phyloP scores from a whole-genome alignment of 1,140 invertebrate genomes.

The Teleopsis dalmanni region DNA sequence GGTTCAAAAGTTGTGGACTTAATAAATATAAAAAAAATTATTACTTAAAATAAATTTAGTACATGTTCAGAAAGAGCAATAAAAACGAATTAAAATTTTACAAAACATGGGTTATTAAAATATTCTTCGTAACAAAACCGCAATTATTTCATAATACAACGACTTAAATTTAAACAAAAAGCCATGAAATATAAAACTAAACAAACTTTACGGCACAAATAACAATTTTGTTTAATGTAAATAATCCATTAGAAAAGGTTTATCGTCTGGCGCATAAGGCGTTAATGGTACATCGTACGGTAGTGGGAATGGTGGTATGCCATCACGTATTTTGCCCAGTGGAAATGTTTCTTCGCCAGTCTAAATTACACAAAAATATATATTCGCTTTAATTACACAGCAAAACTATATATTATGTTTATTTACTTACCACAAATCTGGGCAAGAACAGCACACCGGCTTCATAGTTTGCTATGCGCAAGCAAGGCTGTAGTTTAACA shows the following conservation, averaged over 20 bases:
- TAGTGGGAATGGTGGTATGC: conserved; percentile 54
- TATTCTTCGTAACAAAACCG: too few species aligned
- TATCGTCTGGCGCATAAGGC: conserved; percentile 56
- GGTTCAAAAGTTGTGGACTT: too few species aligned
- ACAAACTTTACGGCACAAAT: too few species aligned
- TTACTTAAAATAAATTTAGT: too few species aligned
- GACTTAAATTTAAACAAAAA: too few species aligned
- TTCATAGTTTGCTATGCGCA: conserved; percentile 83
- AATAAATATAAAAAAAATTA: too few species aligned
- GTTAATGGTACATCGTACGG: conserved; percentile 73
- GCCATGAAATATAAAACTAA: too few species aligned
- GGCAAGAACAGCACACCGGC: conserved; percentile 86
- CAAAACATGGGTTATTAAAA: too few species aligned
- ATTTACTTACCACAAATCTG: conserved; percentile 63
- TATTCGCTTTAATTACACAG: not conserved
- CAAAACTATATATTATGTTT: not conserved
- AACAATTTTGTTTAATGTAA: conserved; percentile 13
- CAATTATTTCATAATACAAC: too few species aligned
- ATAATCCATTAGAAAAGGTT: conserved; percentile 50
- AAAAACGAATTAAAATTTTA: too few species aligned
- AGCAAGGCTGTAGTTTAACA: conserved; percentile 48
- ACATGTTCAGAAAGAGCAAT: too few species aligned
- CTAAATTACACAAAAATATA: conserved; percentile 14
- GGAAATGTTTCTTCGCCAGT: conserved; percentile 40
- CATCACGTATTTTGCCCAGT: conserved; percentile 41